Percentiles rank a stretch among this genome's conserved stretches.
Conservation (phyloP, 2,797 vertebrate genomes). For the Acanthurus tractus region DNA sequence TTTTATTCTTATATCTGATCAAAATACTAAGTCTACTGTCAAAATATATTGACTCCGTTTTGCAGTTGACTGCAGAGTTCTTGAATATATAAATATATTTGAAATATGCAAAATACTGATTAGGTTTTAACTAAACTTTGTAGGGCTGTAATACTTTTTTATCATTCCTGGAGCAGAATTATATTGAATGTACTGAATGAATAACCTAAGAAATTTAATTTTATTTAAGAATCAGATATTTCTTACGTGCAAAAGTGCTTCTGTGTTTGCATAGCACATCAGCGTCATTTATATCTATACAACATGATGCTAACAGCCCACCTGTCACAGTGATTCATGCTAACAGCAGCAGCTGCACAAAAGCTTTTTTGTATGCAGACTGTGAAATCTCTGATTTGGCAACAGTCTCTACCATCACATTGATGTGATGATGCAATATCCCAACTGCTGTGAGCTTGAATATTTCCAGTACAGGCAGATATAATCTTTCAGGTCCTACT, state of each 20-base stretch:
- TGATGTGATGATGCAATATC: conserved; percentile 20
- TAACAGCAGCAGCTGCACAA: not conserved
- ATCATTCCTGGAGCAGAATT: no score
- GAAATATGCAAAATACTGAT: no score
- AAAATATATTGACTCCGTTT: no score
- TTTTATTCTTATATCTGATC: not conserved
- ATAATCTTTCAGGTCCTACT: conserved; percentile 14
- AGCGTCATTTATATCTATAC: not conserved
- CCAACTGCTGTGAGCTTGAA: conserved; percentile 41
- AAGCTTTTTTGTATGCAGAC: conserved; percentile 1
- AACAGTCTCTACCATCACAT: conserved; percentile 10
- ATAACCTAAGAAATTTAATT: not conserved
- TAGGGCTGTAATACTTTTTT: no score
- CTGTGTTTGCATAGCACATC: not conserved
- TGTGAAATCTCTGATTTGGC: conserved; percentile 24
- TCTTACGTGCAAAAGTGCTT: not conserved
- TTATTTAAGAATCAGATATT: not conserved
- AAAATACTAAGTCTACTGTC: not conserved
- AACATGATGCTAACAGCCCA: conserved; percentile 10
- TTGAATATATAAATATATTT: no score
- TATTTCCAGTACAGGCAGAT: conserved; percentile 1
- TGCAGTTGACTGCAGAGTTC: no score
- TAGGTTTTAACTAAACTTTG: no score
- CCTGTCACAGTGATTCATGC: conserved; percentile 19
- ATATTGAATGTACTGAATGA: not conserved